Evolutionary conservation across 2,888 invertebrate genomes (phyloP).

Genomic region (Clunio marinus): DNA sequence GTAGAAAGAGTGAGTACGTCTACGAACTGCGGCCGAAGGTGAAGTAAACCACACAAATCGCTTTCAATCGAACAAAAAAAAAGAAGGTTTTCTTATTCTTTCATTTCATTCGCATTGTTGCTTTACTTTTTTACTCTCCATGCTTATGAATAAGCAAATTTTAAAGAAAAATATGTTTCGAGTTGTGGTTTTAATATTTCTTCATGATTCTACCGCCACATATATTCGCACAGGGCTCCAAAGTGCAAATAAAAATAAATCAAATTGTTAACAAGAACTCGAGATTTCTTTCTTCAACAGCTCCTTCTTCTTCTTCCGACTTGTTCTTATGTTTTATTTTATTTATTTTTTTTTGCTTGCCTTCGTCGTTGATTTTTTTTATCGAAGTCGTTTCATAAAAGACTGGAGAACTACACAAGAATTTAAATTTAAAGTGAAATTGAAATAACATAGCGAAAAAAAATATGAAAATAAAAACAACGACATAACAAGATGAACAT

Average conservation of each 20-base stretch:
- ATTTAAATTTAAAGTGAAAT: constrained; percentile 20
- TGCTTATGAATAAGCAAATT: constrained; percentile 1
- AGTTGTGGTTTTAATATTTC: constrained; percentile 24
- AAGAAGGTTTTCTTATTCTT: constrained; percentile 9
- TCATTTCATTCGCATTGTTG: constrained; percentile 10
- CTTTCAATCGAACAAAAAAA: constrained; percentile 5
- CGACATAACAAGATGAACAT: not conserved
- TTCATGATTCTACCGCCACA: not conserved
- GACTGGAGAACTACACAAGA: not conserved
- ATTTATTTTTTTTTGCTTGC: not conserved
- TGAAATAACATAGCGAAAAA: not conserved
- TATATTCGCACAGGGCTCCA: constrained; percentile 11
- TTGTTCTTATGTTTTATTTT: constrained; percentile 3
- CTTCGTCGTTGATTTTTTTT: not conserved
- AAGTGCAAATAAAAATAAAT: constrained; percentile 39
- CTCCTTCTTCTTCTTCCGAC: not conserved
- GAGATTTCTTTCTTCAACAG: constrained; percentile 18
- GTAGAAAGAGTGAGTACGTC: not conserved
- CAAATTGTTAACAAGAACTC: constrained; percentile 34
- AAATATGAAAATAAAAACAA: not conserved
- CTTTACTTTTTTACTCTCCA: not conserved
- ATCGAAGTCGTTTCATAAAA: not conserved
- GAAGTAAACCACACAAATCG: constrained; percentile 23
- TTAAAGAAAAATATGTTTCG: too few species aligned
- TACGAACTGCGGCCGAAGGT: not conserved